Evolutionary conservation across 2,113 vertebrate species (phyloP), one percentile per base, ranked within the genome.

Genomic region (Haliaeetus leucogaster): DNA sequence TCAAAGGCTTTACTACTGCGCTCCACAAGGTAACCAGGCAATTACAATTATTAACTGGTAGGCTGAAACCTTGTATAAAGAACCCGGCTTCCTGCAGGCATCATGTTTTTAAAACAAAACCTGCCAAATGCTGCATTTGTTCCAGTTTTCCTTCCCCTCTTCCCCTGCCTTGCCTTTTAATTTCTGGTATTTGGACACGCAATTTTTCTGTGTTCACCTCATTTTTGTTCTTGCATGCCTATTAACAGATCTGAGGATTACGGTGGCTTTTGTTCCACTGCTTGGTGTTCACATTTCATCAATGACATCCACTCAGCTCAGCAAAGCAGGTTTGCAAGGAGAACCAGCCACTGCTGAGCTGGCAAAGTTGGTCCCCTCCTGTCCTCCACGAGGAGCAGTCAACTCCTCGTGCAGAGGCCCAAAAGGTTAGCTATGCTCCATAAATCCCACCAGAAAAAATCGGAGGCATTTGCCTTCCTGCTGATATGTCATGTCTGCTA

Each of bases 1-100:
- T 56, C 90, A 96, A 90, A 84, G 22, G 82, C 66, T 95, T 97
- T 93, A 92, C 83, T 76, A 90, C 5, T 47, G 38, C 6, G 32
- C 68, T 94, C 97, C 89, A 94, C 9, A 65, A 95, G 76, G 87
- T 93, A 97, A 97, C 81, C 82, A 96, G 76, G 68, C 70, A 96
- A 96, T 97, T 86, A 96, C 45, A 81, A 59, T 63, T 73, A 90
- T 56, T 94, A 97, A 93, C 42, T 27, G 70, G 73, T 32, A 78
- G 61, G 67, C 77, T 96, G 93, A 83, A 97, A 87, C 56, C 50
- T 52, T 82, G 59, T 38, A 84, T 55, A 91, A 95, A 92, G 95
- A 87, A 84, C 89, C 86, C 40, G 4, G 40, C 36, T 88, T 96
- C 93, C 96, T 95, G 73, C 53, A 92, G 83, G 76, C 86, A 89